A percentile compares a stretch with the other conserved stretches of the same genome.
Conservation (phyloP, 2,888 invertebrate genomes). For the Hyposoter didymator region DNA sequence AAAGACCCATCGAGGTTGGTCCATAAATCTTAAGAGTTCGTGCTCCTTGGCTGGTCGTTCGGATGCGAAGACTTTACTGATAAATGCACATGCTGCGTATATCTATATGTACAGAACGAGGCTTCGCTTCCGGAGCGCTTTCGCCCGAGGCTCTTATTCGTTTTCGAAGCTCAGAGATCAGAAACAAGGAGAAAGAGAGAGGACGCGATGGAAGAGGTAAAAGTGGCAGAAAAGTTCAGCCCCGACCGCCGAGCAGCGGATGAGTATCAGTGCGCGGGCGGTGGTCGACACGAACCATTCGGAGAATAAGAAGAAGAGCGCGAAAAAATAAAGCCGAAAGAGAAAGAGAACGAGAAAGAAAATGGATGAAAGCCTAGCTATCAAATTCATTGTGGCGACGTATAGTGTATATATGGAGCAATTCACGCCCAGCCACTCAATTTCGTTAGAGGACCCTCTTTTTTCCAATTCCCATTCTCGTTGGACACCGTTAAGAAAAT, state of each 20-base stretch:
- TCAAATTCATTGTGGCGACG: constrained; percentile 39
- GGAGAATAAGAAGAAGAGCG: constrained; percentile 38
- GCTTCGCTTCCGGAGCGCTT: constrained; percentile 43
- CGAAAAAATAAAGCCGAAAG: constrained; percentile 32
- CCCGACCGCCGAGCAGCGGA: constrained; percentile 19
- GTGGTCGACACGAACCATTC: constrained; percentile 42
- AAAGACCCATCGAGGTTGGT: constrained; percentile 14
- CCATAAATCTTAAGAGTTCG: constrained; percentile 48
- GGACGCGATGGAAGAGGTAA: constrained; percentile 19
- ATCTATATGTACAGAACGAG: constrained; percentile 4
- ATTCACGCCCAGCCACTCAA: constrained; percentile 24
- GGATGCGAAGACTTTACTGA: constrained; percentile 39
- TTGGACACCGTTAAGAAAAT: background rate
- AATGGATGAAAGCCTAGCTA: constrained; percentile 27
- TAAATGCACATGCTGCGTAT: constrained; percentile 49
- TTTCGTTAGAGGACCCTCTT: background rate
- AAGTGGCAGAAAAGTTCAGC: constrained; percentile 61
- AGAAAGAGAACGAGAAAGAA: constrained; percentile 23
- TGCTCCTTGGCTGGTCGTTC: constrained; percentile 19
- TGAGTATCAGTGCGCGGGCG: constrained; percentile 38
- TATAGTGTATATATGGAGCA: constrained; percentile 31
- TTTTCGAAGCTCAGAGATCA: constrained; percentile 50
- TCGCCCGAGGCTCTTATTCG: constrained; percentile 55
- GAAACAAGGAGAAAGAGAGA: constrained; percentile 23
- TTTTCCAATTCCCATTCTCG: background rate